These are phyloP conservation scores for Clarias laeviceps DNA, from an alignment of 2,797 vertebrate species.

Conservation along the genomic window DNA sequence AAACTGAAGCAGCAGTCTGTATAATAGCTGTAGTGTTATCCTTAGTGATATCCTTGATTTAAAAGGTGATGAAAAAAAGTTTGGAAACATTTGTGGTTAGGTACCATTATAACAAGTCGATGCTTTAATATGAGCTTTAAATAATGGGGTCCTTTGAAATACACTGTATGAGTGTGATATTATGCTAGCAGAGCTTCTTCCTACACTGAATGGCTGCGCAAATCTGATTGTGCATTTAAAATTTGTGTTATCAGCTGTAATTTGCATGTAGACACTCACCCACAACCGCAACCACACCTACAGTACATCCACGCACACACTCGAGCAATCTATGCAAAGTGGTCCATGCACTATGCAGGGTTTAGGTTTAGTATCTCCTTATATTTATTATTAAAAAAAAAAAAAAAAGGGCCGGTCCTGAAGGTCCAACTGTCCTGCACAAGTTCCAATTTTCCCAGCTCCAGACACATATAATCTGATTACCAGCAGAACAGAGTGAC, in stretches of 20 bases:
- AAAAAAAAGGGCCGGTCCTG: too few relatives aligned
- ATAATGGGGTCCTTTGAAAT: not conserved
- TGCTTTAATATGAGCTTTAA: not conserved
- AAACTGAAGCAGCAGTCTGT: not conserved
- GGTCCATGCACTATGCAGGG: slow-evolving; percentile 33
- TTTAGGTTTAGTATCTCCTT: not conserved
- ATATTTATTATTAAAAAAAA: not conserved
- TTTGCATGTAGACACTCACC: not conserved
- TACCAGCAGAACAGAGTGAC: not conserved
- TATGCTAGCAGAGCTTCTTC: not conserved
- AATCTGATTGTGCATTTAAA: slow-evolving; percentile 42
- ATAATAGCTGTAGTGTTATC: not conserved
- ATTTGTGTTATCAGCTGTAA: not conserved
- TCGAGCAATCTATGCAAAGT: slow-evolving; percentile 14
- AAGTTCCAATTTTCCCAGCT: not conserved
- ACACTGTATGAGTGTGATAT: not conserved
- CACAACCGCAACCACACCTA: not conserved
- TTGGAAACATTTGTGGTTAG: not conserved
- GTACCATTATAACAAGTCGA: not conserved
- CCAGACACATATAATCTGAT: not conserved
- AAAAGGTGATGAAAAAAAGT: not conserved
- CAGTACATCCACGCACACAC: slow-evolving; percentile 5
- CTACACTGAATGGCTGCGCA: not conserved
- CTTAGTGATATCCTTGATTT: not conserved
- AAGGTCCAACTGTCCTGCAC: not conserved